Conservation (phyloP, 2,113 vertebrate species). For the Lampris megalopsis region DNA sequence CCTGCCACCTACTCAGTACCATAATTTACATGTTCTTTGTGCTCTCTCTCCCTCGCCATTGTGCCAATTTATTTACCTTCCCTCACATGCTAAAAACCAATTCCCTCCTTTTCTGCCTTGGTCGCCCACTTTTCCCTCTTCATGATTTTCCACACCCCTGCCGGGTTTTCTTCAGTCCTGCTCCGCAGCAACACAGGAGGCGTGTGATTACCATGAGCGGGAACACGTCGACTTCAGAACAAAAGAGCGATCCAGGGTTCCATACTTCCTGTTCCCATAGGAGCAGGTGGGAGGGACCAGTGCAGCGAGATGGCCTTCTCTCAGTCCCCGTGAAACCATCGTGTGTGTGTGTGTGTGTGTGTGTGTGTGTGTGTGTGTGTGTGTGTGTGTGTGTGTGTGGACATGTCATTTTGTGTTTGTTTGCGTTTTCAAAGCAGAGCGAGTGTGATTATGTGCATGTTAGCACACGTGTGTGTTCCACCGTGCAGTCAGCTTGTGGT, state of each 20-base stretch:
- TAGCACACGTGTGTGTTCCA: constrained; percentile 2
- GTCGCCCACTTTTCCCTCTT: constrained; percentile 50
- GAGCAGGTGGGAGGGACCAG: constrained; percentile 59
- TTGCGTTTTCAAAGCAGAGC: constrained; percentile 4
- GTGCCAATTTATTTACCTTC: constrained; percentile 52
- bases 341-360: constrained; percentile 26
- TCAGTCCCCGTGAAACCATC: constrained; percentile 57
- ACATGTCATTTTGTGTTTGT: neutral
- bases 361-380: neutral
- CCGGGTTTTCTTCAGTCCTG: constrained; percentile 38
- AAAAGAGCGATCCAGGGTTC: constrained; percentile 60
- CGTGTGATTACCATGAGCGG: constrained; percentile 64
- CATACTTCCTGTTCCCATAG: constrained; percentile 56
- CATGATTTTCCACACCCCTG: constrained; percentile 61
- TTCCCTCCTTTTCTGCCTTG: constrained; percentile 27
- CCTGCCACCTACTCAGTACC: constrained; percentile 43
- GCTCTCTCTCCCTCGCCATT: constrained; percentile 14
- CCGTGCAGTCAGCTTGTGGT: too few species aligned
- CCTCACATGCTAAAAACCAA: constrained; percentile 36
- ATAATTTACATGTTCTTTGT: constrained; percentile 34
- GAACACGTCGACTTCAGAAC: constrained; percentile 63
- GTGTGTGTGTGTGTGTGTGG: neutral
- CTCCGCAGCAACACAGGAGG: constrained; percentile 56
- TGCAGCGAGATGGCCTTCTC: constrained; percentile 60
- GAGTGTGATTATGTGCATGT: constrained; percentile 20